Percentiles rank a stretch among this genome's conserved stretches.
Evolutionary conservation across 2,797 vertebrate genomes (phyloP).

Genomic region (Sebastes goodei): DNA sequence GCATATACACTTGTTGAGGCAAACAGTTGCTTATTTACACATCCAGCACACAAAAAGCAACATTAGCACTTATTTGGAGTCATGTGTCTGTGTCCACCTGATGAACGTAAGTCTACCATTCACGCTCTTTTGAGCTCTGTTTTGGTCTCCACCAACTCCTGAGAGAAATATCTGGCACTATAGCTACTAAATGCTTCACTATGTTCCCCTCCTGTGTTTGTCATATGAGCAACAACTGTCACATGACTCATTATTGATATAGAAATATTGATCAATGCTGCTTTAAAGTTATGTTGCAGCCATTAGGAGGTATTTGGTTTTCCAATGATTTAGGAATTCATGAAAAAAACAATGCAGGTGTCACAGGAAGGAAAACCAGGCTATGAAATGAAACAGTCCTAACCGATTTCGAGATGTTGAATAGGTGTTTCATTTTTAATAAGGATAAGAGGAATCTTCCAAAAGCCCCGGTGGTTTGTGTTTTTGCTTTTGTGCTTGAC

Average conservation of each 20-base stretch:
- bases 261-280: neutral
- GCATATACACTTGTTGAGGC: too few species aligned
- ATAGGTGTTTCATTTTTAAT: neutral
- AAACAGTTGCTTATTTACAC: too few species aligned
- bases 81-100: neutral
- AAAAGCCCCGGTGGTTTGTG: neutral
- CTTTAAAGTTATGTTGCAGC: neutral
- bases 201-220: neutral
- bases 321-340: neutral
- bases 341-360: neutral
- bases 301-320: neutral
- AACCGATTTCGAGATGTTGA: neutral
- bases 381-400: neutral
- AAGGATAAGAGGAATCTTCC: neutral
- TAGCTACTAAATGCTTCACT: fast-evolving
- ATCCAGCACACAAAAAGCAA: too few species aligned
- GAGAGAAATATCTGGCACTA: fast-evolving
- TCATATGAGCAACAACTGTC: fast-evolving
- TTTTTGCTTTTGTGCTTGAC: constrained; percentile 25
- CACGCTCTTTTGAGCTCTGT: fast-evolving
- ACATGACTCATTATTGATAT: neutral
- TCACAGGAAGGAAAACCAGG: neutral
- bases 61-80: neutral
- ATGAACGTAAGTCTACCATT: neutral
- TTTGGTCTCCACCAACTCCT: neutral